A percentile compares a stretch with the other conserved stretches of the same genome.
phyloP scores from a whole-genome alignment of 2,113 vertebrate genomes.

The Poeciliopsis prolifica region DNA sequence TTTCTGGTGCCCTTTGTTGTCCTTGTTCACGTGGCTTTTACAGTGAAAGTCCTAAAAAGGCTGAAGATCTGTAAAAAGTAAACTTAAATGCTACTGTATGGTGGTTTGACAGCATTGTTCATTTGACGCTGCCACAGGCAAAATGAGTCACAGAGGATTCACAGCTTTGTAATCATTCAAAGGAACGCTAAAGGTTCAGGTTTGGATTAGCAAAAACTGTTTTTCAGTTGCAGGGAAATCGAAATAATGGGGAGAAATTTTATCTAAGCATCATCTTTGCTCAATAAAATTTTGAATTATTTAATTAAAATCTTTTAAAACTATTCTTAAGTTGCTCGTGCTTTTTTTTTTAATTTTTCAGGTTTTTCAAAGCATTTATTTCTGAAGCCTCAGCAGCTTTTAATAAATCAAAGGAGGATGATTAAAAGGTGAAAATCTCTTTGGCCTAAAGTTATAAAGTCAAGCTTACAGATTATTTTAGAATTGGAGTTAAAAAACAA shows the following conservation, averaged over 20 bases:
- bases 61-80: conserved; percentile 14
- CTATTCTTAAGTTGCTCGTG: not conserved
- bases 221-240: not conserved
- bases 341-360: too few relatives aligned
- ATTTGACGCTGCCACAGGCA: not conserved
- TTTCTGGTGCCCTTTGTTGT: conserved; percentile 2
- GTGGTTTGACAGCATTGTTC: conserved; percentile 12
- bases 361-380: not conserved
- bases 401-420: not conserved
- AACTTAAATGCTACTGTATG: not conserved
- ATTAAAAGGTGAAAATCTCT: not conserved
- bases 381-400: not conserved
- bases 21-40: not conserved
- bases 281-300: not conserved
- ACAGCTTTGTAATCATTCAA: not conserved
- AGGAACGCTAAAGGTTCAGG: not conserved
- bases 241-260: not conserved
- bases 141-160: not conserved
- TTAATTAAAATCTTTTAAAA: not conserved
- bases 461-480: not conserved
- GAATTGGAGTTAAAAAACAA: not conserved
- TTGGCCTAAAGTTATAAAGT: conserved; percentile 1
- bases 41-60: not conserved
- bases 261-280: not conserved
- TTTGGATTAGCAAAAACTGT: not conserved